phyloP scores from a whole-genome alignment of 2,797 vertebrate genomes.

The Natrix natrix region DNA sequence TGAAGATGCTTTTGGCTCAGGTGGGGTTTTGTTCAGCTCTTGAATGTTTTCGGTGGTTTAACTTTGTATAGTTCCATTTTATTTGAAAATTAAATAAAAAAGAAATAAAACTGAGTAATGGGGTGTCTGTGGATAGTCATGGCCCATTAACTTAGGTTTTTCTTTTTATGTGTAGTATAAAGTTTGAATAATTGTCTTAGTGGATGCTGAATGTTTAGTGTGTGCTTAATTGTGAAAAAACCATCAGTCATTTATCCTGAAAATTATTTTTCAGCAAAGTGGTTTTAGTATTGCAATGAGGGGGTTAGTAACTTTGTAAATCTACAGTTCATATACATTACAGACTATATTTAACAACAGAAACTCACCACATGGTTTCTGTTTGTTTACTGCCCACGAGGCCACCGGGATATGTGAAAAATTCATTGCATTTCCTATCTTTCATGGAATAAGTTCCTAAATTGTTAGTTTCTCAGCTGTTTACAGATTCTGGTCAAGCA shows the following conservation, averaged over 20 bases:
- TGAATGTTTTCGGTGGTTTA: background rate
- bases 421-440: background rate
- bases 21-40: background rate
- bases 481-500: slow-evolving; percentile 2
- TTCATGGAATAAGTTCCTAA: background rate
- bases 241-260: slow-evolving; percentile 45
- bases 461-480: background rate
- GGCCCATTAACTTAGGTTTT: slow-evolving; percentile 44
- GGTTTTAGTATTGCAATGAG: slow-evolving; percentile 38
- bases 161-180: slow-evolving; percentile 53
- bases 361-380: background rate
- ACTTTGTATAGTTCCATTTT: slow-evolving; percentile 18
- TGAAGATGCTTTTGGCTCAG: background rate
- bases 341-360: slow-evolving; percentile 3
- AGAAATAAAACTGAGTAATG: slow-evolving; percentile 36
- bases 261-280: slow-evolving; percentile 33
- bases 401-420: background rate
- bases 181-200: slow-evolving; percentile 56
- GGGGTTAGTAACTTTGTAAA: slow-evolving; percentile 31
- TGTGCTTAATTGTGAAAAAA: slow-evolving; percentile 54
- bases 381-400: background rate
- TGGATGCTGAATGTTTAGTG: slow-evolving; percentile 53
- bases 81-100: slow-evolving; percentile 24
- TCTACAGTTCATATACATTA: slow-evolving; percentile 30
- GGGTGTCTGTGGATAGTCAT: slow-evolving; percentile 42